Conservation (phyloP, 2,888 invertebrate species). For the Oithona nana region DNA sequence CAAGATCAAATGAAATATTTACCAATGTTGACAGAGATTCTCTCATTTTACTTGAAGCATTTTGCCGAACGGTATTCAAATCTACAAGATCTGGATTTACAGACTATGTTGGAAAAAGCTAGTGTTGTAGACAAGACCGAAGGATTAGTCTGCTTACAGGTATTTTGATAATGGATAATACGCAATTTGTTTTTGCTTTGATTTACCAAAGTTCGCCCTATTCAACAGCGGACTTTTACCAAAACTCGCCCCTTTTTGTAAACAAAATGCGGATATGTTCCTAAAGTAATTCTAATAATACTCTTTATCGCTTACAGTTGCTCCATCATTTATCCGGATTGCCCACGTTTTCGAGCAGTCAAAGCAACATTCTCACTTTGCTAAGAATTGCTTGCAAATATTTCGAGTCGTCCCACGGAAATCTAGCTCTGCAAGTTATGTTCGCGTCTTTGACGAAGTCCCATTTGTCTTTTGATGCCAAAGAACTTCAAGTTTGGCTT, state of each 20-base stretch:
- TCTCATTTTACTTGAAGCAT: not conserved
- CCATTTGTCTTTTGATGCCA: not conserved
- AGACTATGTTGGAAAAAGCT: not conserved
- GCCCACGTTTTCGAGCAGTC: too few relatives aligned
- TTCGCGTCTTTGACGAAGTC: not conserved
- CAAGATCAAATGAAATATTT: not conserved
- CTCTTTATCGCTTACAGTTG: too few relatives aligned
- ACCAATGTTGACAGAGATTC: not conserved
- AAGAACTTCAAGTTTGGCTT: not conserved
- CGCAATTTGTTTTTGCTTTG: too few relatives aligned
- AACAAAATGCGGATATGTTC: too few relatives aligned
- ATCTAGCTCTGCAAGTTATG: not conserved
- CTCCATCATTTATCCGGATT: too few relatives aligned
- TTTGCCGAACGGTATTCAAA: not conserved
- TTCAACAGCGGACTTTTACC: too few relatives aligned
- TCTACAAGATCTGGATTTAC: not conserved
- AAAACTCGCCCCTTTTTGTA: too few relatives aligned
- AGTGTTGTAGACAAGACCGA: too few relatives aligned
- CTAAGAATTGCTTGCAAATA: not conserved
- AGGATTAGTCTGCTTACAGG: too few relatives aligned
- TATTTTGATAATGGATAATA: too few relatives aligned
- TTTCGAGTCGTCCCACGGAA: not conserved
- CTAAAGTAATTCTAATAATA: too few relatives aligned
- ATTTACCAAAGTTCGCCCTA: too few relatives aligned
- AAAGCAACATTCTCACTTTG: not conserved